Conservation (phyloP, 2,113 vertebrate species). For the Urocynchramus pylzowi region DNA sequence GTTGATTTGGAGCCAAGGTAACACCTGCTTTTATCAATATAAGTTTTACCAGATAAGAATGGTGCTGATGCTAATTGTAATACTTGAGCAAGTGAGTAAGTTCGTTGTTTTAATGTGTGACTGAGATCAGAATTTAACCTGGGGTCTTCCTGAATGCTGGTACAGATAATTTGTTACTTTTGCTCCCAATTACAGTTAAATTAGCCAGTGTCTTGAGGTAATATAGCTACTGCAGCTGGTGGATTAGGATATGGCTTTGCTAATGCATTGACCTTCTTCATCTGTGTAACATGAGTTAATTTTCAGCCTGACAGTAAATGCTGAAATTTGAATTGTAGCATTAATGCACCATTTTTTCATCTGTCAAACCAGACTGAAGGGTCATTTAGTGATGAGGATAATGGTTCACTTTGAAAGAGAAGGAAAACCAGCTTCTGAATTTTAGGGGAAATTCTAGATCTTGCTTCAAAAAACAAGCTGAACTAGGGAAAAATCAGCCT, state of each 20-base stretch:
- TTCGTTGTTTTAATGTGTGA: not conserved
- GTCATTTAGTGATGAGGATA: slow-evolving; percentile 36
- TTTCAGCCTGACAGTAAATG: slow-evolving; percentile 42
- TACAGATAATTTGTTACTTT: slow-evolving; percentile 36
- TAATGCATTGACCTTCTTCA: slow-evolving; percentile 54
- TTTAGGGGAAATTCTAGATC: not conserved
- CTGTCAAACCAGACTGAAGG: slow-evolving; percentile 27
- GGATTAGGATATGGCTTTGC: slow-evolving; percentile 41
- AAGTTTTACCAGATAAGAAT: not conserved
- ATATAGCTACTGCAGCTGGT: not conserved
- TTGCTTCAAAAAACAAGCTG: not conserved
- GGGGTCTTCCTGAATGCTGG: not conserved
- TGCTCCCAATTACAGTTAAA: slow-evolving; percentile 46
- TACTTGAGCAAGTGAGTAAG: not conserved
- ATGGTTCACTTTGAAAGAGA: slow-evolving; percentile 52
- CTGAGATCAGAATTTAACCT: slow-evolving; percentile 18
- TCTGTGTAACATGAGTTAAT: slow-evolving; percentile 33
- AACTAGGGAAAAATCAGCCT: not conserved
- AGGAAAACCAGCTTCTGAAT: not conserved
- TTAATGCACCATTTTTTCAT: slow-evolving; percentile 41
- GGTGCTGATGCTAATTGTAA: not conserved
- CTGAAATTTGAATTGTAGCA: slow-evolving; percentile 41
- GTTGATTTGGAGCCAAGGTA: slow-evolving; percentile 5
- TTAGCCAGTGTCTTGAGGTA: slow-evolving; percentile 12
- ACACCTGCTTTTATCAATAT: not conserved